These are phyloP conservation scores for Chelon auratus DNA, from an alignment of 2,797 vertebrate species.

Conservation along the genomic window DNA sequence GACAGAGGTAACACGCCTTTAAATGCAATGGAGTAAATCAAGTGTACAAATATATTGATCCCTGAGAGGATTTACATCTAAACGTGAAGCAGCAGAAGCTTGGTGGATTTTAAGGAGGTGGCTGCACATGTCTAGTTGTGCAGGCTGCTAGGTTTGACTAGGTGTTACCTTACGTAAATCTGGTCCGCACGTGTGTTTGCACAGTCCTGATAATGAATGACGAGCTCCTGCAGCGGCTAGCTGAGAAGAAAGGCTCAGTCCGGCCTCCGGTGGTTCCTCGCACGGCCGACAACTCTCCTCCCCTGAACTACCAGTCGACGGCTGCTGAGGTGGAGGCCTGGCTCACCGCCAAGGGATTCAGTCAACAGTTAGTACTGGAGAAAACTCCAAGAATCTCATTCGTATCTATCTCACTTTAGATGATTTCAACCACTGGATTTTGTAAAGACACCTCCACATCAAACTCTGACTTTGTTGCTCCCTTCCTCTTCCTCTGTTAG, in stretches of 20 bases:
- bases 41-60: not conserved
- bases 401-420: not conserved
- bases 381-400: not conserved
- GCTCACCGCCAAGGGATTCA: conserved; percentile 88
- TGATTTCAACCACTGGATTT: not conserved
- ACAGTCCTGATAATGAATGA: conserved; percentile 84
- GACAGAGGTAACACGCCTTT: conserved; percentile 67
- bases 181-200: conserved; percentile 20
- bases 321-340: conserved; percentile 84
- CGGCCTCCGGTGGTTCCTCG: conserved; percentile 70
- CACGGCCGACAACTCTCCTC: conserved; percentile 55
- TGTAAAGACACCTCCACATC: not conserved
- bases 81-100: not conserved
- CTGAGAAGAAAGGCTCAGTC: conserved; percentile 60
- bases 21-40: not conserved
- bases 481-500: conserved; percentile 65
- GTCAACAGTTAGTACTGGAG: conserved; percentile 81
- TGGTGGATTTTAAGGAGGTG: too few relatives aligned
- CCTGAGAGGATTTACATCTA: not conserved
- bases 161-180: not conserved
- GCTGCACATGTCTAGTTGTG: too few relatives aligned
- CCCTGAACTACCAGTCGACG: conserved; percentile 80
- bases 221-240: conserved; percentile 86
- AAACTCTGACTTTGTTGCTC: conserved; percentile 11
- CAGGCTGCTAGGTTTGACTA: too few relatives aligned